Conservation (phyloP, 2,113 vertebrate species). For the Ictidomys tridecemlineatus region DNA sequence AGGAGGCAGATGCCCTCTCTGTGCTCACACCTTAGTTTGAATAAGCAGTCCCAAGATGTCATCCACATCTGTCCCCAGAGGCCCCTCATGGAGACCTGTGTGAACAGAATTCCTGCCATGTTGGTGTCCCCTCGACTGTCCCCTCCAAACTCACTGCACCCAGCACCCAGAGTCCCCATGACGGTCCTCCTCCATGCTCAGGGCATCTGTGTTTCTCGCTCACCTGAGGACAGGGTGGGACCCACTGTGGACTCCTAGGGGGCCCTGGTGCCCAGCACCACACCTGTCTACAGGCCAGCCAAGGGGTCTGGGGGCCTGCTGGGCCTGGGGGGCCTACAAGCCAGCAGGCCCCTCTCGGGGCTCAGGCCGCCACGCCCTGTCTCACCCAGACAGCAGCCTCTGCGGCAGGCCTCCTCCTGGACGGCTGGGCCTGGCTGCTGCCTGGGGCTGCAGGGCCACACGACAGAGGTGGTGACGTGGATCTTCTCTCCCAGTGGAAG, state of each 20-base stretch:
- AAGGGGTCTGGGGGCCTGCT: too few species aligned
- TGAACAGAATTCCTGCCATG: rapidly evolving
- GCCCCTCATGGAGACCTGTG: rapidly evolving
- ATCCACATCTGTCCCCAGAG: rapidly evolving
- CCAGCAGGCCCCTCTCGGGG: too few species aligned
- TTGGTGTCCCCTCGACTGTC: rapidly evolving
- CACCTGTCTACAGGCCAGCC: neutral
- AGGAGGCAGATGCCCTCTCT: neutral
- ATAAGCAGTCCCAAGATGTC: rapidly evolving
- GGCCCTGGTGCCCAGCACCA: rapidly evolving
- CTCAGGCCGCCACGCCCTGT: neutral
- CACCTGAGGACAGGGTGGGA: neutral
- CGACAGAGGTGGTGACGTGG: rapidly evolving
- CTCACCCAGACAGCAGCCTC: too few species aligned
- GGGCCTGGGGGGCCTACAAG: neutral
- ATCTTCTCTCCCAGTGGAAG: rapidly evolving
- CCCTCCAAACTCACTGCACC: rapidly evolving
- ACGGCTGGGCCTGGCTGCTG: too few species aligned
- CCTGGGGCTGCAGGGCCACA: neutral
- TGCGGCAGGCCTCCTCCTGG: too few species aligned
- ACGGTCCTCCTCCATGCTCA: rapidly evolving
- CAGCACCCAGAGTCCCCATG: rapidly evolving
- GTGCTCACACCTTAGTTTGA: neutral
- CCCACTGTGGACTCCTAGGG: neutral
- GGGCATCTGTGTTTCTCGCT: neutral